Evolutionary conservation across 1,140 invertebrate species (phyloP).

Genomic region (Oncopodura yosiiana): DNA sequence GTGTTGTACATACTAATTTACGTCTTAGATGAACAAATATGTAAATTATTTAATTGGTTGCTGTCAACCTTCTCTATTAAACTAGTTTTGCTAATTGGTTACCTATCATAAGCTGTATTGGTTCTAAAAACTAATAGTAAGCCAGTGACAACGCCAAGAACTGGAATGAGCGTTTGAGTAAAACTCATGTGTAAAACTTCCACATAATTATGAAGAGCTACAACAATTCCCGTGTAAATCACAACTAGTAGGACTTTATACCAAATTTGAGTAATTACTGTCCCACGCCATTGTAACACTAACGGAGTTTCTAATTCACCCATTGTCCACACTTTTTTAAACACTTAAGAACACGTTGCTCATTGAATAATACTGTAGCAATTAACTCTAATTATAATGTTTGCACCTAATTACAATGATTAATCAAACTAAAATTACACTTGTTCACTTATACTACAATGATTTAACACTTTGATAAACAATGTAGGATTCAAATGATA

Average conservation of each 20-base stretch:
- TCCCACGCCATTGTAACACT: constrained; percentile 26
- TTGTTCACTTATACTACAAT: background rate
- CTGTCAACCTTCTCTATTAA: background rate
- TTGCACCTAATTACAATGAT: background rate
- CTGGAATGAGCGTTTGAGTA: constrained; percentile 25
- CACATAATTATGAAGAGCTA: constrained; percentile 27
- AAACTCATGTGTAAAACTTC: constrained; percentile 27
- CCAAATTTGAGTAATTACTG: constrained; percentile 31
- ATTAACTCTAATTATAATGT: background rate
- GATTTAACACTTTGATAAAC: background rate
- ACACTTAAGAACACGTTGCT: too few relatives aligned
- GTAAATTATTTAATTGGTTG: background rate
- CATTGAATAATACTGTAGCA: too few relatives aligned
- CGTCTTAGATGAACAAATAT: background rate
- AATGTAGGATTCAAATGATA: background rate
- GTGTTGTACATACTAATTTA: background rate
- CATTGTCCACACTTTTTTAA: too few relatives aligned
- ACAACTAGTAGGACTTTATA: constrained; percentile 23
- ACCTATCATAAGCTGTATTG: constrained; percentile 32
- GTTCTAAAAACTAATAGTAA: constrained; percentile 29
- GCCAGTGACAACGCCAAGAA: constrained; percentile 31
- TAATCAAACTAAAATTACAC: background rate
- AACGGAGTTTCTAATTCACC: constrained; percentile 7
- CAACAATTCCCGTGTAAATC: constrained; percentile 19
- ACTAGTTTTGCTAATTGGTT: background rate